Evolutionary conservation across 2,888 invertebrate species (phyloP), one percentile per base, ranked within the genome.

Genomic region (Epinotia nisella): DNA sequence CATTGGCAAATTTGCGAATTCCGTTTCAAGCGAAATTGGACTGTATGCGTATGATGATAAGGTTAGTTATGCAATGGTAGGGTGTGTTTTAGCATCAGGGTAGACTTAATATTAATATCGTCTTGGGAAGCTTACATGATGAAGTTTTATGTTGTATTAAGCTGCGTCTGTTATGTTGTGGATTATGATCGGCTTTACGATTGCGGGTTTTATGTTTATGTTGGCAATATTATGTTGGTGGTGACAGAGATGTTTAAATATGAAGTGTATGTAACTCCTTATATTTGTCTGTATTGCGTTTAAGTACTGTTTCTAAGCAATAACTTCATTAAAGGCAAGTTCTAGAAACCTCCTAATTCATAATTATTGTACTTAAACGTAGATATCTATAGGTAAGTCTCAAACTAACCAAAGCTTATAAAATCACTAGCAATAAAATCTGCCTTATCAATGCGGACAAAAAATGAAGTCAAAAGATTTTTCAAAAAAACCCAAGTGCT

Each of bases 91-190:
- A 55, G 71, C 62, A 56, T 21, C 9, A 61, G 71, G 75, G 68
- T 74, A 76, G 75, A 76, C 77, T 76, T 78, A 77, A 78, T 78
- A 78, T 77, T 78, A 77, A 78, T 78, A 78, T 74, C 76, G 76
- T 75, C 77, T 78, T 78, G 78, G 78, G 77, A 64, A 74, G 71
- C 77, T 78, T 78, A 74, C 76, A 74, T 78, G 78, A 74, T 75
- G 75, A 78, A 78, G 78, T 78, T 78, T 76, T 78, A 75, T 78
- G 71, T 71, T 71, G 66, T 71, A 65, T 67, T 72, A 70, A 61
- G 72, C 67, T 66, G 60, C 61, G 72, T 65, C 65, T 72, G 69
- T 69, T 55, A 55, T 67, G 72, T 49, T 61, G 61, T 35, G 72
- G 72, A 72, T 72, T 72, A 72, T 72, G 73, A 64, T 73, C 73